Base-by-base conservation (phyloP, 2,113 vertebrate genomes). In the Bothrops jararaca region DNA sequence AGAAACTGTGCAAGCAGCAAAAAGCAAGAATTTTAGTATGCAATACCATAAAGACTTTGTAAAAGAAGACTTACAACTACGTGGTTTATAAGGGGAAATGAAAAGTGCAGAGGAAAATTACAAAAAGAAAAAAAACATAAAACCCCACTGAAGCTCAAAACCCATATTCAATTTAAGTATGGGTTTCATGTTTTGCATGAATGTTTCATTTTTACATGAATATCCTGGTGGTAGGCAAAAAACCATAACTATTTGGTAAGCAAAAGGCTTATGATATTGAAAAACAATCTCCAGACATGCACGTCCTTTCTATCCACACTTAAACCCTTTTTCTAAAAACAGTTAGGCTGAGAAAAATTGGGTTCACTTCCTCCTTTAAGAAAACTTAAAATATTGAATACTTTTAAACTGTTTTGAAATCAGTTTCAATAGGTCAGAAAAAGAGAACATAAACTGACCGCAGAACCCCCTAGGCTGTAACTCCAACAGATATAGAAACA, bases 401-500 rank as follows among this genome's bases (percentile, higher is more conserved):
- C 24, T 60, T 89, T 57, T 48, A 85, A n/a, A 34, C 12, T 50
- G 8, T 39, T 89, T 48, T 56, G 60, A n/a, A 90, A 86, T 50
- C 53, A 86, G 48, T 92, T 26, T 34, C 69, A 86, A 94, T 93
- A n/a, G 45, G 13, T 89, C n/a, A n/a, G 69, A 85, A 34, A 60
- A 54, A 50, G 7, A 74, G 74, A 52, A 52, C 60, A 48, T 34
- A 48, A 86, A 92, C 88, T 92, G 74, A 94, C 85, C 13, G 90
- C 92, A 92, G 89, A 80, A 93, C 88, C 93, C 93, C 92, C 95
- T 86, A 29, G 89, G 88, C 52, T 94, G 95, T 89, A 95, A 95
- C 45, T 88, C 74, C 85, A 93, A 94, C 92, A 94, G 91, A 94
- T 58, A 53, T 57, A 64, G 93, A 91, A 0, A 3, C 85, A 88